These are phyloP conservation scores for Synergus gifuensis DNA, from an alignment of 2,888 invertebrate genomes.

Conservation along the genomic window DNA sequence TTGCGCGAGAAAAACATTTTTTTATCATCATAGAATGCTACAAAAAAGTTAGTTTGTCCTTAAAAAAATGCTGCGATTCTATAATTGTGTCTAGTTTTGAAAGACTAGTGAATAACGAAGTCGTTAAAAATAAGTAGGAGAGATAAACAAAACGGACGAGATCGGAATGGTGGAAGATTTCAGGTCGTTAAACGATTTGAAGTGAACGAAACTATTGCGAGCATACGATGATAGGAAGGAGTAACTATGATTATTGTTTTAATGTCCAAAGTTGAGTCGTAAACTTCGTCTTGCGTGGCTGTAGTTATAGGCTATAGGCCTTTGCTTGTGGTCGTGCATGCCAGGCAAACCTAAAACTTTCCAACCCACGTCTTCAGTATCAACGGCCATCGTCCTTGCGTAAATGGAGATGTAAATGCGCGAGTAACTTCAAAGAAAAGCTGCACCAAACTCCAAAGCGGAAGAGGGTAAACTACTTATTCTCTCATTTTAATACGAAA, in stretches of 20 bases:
- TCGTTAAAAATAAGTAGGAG: constrained; percentile 3
- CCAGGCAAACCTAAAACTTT: constrained; percentile 47
- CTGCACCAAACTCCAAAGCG: not conserved
- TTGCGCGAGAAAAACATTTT: too few species aligned
- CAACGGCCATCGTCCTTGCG: constrained; percentile 53
- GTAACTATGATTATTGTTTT: constrained; percentile 52
- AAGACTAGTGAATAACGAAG: not conserved
- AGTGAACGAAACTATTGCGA: constrained; percentile 24
- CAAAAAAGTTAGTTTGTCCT: too few species aligned
- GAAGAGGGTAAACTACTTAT: constrained; percentile 25
- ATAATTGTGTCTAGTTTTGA: not conserved
- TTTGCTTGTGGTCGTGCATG: not conserved
- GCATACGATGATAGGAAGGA: constrained; percentile 36
- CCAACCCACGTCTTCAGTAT: constrained; percentile 50
- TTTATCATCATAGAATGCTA: too few species aligned
- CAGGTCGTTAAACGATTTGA: constrained; percentile 1
- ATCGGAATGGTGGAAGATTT: not conserved
- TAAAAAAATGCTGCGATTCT: too few species aligned
- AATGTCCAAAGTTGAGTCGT: constrained; percentile 42
- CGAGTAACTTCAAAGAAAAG: constrained; percentile 29
- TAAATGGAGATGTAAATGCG: constrained; percentile 58
- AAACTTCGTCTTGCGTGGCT: constrained; percentile 27
- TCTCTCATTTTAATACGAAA: constrained; percentile 33
- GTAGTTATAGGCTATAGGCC: constrained; percentile 7
- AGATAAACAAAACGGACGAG: not conserved